A percentile compares a stretch with the other conserved stretches of the same genome.
Conservation (phyloP, 2,888 invertebrate species). For the Notocelia uddmanniana region DNA sequence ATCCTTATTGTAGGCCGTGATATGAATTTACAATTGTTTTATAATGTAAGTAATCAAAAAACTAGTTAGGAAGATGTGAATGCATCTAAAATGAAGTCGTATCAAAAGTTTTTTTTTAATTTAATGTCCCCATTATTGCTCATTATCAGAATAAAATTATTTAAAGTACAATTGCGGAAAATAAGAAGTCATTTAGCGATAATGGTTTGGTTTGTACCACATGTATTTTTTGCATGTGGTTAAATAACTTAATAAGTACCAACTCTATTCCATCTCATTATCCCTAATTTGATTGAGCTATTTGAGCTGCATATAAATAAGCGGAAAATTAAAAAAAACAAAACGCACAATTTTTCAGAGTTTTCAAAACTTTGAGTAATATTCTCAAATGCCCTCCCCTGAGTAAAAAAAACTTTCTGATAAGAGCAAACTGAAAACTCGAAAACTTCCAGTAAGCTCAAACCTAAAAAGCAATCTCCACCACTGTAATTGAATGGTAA, state of each 20-base stretch:
- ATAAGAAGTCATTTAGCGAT: no score
- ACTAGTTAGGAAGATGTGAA: no score
- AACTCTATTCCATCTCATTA: no score
- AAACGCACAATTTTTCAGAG: no score
- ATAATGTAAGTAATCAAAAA: no score
- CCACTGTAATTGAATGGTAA: slow-evolving; percentile 16
- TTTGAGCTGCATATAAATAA: no score
- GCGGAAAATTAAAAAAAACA: no score
- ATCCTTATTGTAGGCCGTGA: slow-evolving; percentile 22
- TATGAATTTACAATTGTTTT: not conserved
- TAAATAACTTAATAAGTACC: no score
- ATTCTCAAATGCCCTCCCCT: not conserved
- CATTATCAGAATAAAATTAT: not conserved
- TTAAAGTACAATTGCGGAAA: no score
- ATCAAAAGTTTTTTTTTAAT: not conserved
- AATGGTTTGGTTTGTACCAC: no score
- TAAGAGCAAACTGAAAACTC: slow-evolving; percentile 1
- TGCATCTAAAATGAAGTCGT: not conserved
- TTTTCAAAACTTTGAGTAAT: not conserved
- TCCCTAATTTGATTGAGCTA: no score
- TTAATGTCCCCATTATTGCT: not conserved
- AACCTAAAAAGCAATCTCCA: slow-evolving; percentile 21
- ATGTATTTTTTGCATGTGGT: no score
- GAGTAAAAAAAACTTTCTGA: slow-evolving; percentile 1
- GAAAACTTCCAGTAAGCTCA: slow-evolving; percentile 7